phyloP scores from a whole-genome alignment of 2,888 invertebrate genomes.

The Micoletzkya japonica region DNA sequence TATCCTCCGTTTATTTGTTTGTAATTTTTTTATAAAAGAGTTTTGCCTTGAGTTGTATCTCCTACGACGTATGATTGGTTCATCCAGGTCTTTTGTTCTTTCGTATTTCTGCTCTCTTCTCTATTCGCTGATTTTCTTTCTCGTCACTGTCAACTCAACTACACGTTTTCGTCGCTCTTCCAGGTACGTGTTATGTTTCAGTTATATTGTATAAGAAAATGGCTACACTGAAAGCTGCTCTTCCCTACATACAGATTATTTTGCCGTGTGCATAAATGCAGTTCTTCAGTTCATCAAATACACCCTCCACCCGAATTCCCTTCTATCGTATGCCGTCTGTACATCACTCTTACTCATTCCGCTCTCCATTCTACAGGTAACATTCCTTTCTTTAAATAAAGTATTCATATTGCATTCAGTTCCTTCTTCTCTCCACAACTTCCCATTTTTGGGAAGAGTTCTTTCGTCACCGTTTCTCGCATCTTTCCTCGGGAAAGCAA shows the following conservation, averaged over 20 bases:
- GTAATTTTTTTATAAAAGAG: neutral
- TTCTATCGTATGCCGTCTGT: slow-evolving; percentile 23
- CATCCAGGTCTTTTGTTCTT: slow-evolving; percentile 9
- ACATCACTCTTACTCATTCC: slow-evolving; percentile 12
- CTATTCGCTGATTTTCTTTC: slow-evolving; percentile 41
- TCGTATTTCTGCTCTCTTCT: slow-evolving; percentile 41
- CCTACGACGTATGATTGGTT: no score
- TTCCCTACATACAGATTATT: no score
- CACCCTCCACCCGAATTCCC: slow-evolving; percentile 22
- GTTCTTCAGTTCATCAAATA: slow-evolving; percentile 24
- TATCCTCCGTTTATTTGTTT: neutral
- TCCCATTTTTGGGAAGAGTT: slow-evolving; percentile 28
- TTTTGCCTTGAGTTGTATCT: neutral
- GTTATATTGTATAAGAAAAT: no score
- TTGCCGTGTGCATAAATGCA: no score
- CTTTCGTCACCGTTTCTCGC: neutral
- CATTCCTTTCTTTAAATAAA: neutral
- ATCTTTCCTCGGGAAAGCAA: slow-evolving; percentile 19
- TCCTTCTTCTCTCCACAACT: slow-evolving; percentile 21
- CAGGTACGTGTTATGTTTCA: no score
- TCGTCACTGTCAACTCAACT: slow-evolving; percentile 13
- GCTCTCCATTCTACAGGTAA: slow-evolving; percentile 13
- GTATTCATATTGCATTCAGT: neutral
- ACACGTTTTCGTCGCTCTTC: slow-evolving; percentile 17
- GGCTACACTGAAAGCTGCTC: no score